A percentile compares a stretch with the other conserved stretches of the same genome.
Conservation (phyloP, 2,888 invertebrate genomes). For the Lycocerus yunnanus region DNA sequence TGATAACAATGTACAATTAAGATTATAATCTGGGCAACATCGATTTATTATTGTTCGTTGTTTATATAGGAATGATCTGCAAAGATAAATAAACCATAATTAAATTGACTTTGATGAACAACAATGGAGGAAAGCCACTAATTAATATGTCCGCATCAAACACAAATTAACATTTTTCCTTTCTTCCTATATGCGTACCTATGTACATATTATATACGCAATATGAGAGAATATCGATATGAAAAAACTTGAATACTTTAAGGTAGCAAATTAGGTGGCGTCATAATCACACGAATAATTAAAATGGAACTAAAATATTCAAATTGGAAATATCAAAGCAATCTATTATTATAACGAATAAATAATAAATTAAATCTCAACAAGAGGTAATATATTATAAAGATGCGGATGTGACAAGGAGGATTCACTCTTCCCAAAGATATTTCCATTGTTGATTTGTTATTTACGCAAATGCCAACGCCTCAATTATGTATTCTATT, state of each 20-base stretch:
- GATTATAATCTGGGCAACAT: slow-evolving; percentile 3
- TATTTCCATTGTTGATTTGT: slow-evolving; percentile 39
- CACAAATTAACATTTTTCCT: not conserved
- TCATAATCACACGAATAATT: not conserved
- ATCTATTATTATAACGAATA: slow-evolving; percentile 11
- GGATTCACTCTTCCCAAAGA: slow-evolving; percentile 21
- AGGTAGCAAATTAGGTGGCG: too few species aligned
- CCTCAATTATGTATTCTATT: slow-evolving; percentile 39
- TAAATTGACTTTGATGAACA: not conserved
- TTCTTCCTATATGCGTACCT: too few species aligned
- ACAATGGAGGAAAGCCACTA: not conserved
- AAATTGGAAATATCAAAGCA: slow-evolving; percentile 4
- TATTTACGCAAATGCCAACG: slow-evolving; percentile 40
- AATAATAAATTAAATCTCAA: slow-evolving; percentile 13
- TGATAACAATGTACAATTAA: slow-evolving; percentile 5
- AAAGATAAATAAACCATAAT: not conserved
- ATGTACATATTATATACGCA: too few species aligned
- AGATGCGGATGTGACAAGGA: slow-evolving; percentile 12
- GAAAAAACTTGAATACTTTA: too few species aligned
- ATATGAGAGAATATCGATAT: too few species aligned
- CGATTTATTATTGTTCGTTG: not conserved
- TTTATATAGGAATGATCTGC: not conserved
- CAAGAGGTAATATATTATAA: slow-evolving; percentile 8
- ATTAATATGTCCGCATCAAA: not conserved
- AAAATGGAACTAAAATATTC: slow-evolving; percentile 4